Base-by-base conservation (phyloP, 92 coral and sea anemone genomes). In the Pocillopora grandis region DNA sequence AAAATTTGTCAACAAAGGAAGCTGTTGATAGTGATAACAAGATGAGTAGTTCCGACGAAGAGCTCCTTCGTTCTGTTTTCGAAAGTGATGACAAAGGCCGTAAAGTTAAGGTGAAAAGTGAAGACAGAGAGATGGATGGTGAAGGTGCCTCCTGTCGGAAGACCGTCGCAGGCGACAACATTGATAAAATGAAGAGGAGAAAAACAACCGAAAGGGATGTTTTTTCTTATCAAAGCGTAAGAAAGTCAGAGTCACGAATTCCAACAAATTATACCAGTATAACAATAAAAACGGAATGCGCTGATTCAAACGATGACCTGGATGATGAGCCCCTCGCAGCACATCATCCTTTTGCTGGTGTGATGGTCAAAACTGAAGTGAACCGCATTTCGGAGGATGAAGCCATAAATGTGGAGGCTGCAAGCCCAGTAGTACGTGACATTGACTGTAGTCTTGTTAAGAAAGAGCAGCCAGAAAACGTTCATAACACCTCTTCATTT, bases 31-130 rank as follows among this genome's bases (percentile, higher is more conserved):
- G 35, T 17, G 58, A 63, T 16, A 56, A n/a, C n/a, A 56, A 52
- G 27, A 55, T 5, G 37, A 19, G 49, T 14, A 31, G 27, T 55
- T 83, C 86, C 72, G 86, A 73, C 13, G 73, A 73, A 17, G 78
- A 52, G 21, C 80, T 73, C 48, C n/a, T 9, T 1, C 1, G 3
- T 12, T 49, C 86, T 63, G 71, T 62, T 10, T 37, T 62, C 35
- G 71, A 83, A 11, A 12, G 56, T 6, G 17, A 62, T 48, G 17
- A 33, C 9, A 19, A 12, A 72, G 18, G 37, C 55, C 12, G 10
- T 0, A 2, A 31, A 56, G 68, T 76, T 4, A 52, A 65, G 66
- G 65, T 75, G n/a, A 75, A 58, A 35, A 77, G 15, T 13, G 72
- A 11, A 20, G 52, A 37, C 19, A 19, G 36, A 55, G 16, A 12